Conservation (phyloP, 2,888 invertebrate genomes). For the Drosophila subquinaria region DNA sequence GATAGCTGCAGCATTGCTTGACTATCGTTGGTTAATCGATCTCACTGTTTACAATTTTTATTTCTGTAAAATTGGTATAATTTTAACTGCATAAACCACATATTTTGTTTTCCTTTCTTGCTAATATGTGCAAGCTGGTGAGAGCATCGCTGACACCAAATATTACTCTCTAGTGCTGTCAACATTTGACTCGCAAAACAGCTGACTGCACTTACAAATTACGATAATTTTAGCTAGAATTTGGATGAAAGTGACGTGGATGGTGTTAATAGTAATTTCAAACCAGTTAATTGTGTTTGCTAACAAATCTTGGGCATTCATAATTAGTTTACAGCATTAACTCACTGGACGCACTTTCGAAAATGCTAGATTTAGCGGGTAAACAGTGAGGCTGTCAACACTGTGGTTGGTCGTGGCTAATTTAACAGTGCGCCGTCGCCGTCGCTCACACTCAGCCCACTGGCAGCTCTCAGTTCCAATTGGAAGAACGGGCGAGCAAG, state of each 20-base stretch:
- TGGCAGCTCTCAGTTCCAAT: slow-evolving; percentile 65
- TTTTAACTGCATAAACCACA: not conserved
- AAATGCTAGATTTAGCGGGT: slow-evolving; percentile 25
- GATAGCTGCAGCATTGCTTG: slow-evolving; percentile 23
- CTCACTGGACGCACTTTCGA: not conserved
- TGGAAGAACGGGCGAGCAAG: slow-evolving; percentile 72
- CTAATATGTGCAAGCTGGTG: not conserved
- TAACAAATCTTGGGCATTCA: not conserved
- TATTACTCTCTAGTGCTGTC: slow-evolving; percentile 31
- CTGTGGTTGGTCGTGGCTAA: slow-evolving; percentile 40
- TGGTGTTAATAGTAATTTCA: not conserved
- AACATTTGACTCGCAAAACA: slow-evolving; percentile 14
- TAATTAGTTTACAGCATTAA: not conserved
- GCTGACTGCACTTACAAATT: not conserved
- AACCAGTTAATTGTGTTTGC: not conserved
- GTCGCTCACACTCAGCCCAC: slow-evolving; percentile 55
- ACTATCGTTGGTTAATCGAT: not conserved
- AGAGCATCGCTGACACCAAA: slow-evolving; percentile 20
- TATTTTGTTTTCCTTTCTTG: not conserved
- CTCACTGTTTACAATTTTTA: not conserved
- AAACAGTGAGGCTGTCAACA: slow-evolving; percentile 36
- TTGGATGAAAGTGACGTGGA: not conserved
- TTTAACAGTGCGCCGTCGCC: slow-evolving; percentile 58
- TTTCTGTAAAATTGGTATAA: not conserved
- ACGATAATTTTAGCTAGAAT: not conserved